phyloP scores from a whole-genome alignment of 2,888 invertebrate species.

The Dasysyrphus albostriatus region DNA sequence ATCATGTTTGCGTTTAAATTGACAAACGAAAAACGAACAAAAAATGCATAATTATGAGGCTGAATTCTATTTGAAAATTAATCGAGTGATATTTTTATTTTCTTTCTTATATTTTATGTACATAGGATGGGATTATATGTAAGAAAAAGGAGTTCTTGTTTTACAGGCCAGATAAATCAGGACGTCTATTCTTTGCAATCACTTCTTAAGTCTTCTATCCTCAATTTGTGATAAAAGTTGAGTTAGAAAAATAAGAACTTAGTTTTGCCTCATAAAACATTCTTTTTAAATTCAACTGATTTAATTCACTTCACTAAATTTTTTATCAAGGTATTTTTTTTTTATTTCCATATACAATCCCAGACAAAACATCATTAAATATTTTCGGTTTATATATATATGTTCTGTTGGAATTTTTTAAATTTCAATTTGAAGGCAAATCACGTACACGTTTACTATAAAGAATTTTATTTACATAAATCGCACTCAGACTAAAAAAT shows the following conservation, averaged over 20 bases:
- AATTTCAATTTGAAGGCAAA: background rate
- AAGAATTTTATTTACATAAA: background rate
- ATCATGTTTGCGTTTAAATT: slow-evolving; percentile 35
- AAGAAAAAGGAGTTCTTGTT: too few relatives aligned
- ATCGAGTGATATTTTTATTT: background rate
- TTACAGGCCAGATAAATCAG: too few relatives aligned
- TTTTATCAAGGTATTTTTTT: background rate
- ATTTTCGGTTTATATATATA: background rate
- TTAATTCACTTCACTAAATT: background rate
- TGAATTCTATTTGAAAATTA: background rate
- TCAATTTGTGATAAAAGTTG: background rate
- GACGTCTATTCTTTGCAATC: too few relatives aligned
- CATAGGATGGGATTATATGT: too few relatives aligned
- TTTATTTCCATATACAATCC: background rate
- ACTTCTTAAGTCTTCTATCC: too few relatives aligned
- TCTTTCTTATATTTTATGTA: too few relatives aligned
- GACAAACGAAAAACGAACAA: background rate
- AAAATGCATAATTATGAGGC: background rate
- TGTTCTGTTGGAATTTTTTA: background rate
- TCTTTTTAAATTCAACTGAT: background rate
- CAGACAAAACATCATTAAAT: slow-evolving; percentile 9
- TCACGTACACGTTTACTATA: slow-evolving; percentile 18
- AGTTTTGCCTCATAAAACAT: background rate
- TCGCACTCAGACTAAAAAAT: background rate
- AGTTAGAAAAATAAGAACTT: background rate